Percentiles rank a stretch among this genome's conserved stretches.
phyloP scores from a whole-genome alignment of 2,113 vertebrate species.

The Pycnonotus jocosus region DNA sequence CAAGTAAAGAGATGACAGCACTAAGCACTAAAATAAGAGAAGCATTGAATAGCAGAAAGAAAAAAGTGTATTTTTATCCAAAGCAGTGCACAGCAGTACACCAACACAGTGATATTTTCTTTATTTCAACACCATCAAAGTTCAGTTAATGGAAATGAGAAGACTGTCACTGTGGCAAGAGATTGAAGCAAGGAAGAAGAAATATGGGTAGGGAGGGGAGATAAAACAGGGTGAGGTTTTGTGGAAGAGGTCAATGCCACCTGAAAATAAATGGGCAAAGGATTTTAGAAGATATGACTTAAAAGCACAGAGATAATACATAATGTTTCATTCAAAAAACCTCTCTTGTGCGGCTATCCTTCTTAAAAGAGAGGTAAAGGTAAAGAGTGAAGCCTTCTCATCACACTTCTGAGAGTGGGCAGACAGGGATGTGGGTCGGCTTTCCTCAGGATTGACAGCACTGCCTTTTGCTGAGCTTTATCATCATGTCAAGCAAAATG shows the following conservation, averaged over 20 bases:
- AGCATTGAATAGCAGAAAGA: conserved; percentile 3
- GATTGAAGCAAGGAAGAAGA: background rate
- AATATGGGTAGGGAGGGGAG: background rate
- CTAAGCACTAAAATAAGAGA: conserved; percentile 24
- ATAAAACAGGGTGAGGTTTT: background rate
- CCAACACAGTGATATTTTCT: conserved; percentile 43
- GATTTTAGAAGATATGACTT: background rate
- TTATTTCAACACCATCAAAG: conserved; percentile 35
- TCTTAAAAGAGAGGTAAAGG: background rate
- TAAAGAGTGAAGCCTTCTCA: background rate
- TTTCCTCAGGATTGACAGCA: background rate
- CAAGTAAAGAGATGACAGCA: background rate
- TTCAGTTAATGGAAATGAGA: background rate
- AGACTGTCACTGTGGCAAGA: background rate
- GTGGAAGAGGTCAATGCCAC: background rate
- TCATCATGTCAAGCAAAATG: conserved; percentile 3
- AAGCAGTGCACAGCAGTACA: conserved; percentile 24
- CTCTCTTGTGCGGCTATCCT: background rate
- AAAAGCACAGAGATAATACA: background rate
- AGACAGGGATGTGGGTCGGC: background rate
- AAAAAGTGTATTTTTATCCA: conserved; percentile 48
- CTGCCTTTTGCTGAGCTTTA: conserved; percentile 10
- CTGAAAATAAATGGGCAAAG: background rate
- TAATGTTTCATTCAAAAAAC: background rate
- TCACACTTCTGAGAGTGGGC: background rate